Evolutionary conservation across 2,797 vertebrate genomes (phyloP), one percentile per base, ranked within the genome.

Genomic region (Carduelis carduelis): DNA sequence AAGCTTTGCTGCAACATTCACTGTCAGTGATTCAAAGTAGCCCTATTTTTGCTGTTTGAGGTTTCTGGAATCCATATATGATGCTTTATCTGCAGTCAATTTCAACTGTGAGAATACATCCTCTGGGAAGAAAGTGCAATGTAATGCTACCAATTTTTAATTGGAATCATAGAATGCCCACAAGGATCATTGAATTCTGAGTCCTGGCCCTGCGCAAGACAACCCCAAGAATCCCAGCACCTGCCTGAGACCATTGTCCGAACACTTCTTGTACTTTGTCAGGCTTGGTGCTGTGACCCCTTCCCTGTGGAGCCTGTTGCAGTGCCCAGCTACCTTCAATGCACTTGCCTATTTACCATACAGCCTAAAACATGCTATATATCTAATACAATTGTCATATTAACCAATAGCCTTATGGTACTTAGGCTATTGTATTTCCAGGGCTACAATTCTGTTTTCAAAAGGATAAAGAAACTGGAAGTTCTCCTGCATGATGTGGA

Each of bases 121-220:
- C 23, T 60, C 30, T 80, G 52, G n/a, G 63, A 87, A 39, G 11
- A 12, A 43, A 27, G 6, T 56, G 10, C n/a, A 57, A 20, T 35
- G 8, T n/a, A 35, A 57, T 59, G 24, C 14, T 34, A 22, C 4
- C 3, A 34, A 27, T 63, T 77, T 44, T 44, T 37, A 57, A 21
- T 16, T 56, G 8, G 14, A 30, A 56, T 56, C 4, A 21, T 24
- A 49, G 26, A 61, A 56, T 26, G 63, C 28, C 16, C 14, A 37
- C 8, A 56, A n/a, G 16, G 47, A 50, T 50, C 28, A 21, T 20
- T 0, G 0, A 63, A 43, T 22, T 63, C 32, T 8, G n/a, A 12
- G 43, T 63, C 20, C 49, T 50, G 35, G 16, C 23, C 9, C 11
- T 24, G 35, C 6, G 22, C 14, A 63, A 44, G 35, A 64, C 22